Base-by-base conservation (phyloP, 2,113 vertebrate species). In the Ovibos moschatus region DNA sequence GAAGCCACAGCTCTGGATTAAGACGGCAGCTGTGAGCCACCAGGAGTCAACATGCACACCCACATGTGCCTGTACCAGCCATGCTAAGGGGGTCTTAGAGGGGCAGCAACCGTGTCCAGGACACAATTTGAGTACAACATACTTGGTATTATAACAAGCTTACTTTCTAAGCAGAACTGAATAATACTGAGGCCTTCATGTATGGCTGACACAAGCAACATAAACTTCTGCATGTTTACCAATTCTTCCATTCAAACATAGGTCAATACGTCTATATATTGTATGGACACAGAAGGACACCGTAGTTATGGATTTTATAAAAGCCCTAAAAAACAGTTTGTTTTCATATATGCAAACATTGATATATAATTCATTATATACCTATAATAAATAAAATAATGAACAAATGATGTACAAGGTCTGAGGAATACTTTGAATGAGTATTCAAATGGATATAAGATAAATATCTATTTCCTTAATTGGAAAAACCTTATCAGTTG, bases 401-500 rank as follows among this genome's bases (percentile, higher is more conserved):
- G 30, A 93, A 53, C 9, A 97, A 36, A n/a, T 95, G 86, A 85
- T 58, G 2, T 28, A 47, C 36, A 92, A 87, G 5, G 16, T 21
- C n/a, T 88, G 43, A n/a, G 85, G 36, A 93, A 45, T 76, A 95
- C 89, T 82, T 79, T 92, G 79, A 96, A 92, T 78, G 53, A 58
- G 25, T 58, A 58, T 27, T 58, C 57, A 27, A 58, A 30, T 55
- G 6, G 33, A 50, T 79, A 58, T 57, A 15, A 78, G 3, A 91
- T 13, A 78, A 60, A 82, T 64, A 76, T 50, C 60, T 45, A 51
- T 2, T 83, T 85, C n/a, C 71, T 87, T 81, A 71, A 95, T 71
- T 47, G 13, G 50, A 84, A 93, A 97, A 88, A 76, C 13, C 30
- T 25, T 81, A 78, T 17, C 17, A 64, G 40, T 14, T 92, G 36